Base-by-base conservation (phyloP, 2,888 invertebrate species). In the Euplexia lucipara region DNA sequence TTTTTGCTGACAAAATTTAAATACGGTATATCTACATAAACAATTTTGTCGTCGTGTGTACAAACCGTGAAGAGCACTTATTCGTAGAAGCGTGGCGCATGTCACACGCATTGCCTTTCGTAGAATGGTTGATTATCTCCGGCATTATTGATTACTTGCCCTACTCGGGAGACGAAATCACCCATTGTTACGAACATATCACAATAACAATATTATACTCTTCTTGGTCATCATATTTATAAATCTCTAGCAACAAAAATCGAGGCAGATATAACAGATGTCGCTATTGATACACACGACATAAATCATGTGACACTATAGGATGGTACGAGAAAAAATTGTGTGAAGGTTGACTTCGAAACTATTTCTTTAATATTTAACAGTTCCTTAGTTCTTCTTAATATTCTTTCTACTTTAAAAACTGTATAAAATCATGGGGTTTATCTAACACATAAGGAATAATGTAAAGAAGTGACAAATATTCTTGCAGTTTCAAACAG, bases 91-190 rank as follows among this genome's bases (percentile, higher is more conserved):
- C 79, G 76, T 82, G 86, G 89, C 87, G 88, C 91, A 90, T 89
- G 91, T 91, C 83, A 91, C 91, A 91, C 89, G 90, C 90, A 86
- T 86, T 68, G 88, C 71, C 73, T 81, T 92, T 92, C 92, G 83
- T 80, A 79, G 92, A 92, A 92, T 69, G 44, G 81, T 76, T 82
- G 86, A 90, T 92, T 90, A 90, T 92, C 89, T 88, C 76, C 75
- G 81, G 81, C 68, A 83, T 83, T 88, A 89, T 88, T 88, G 87
- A 88, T 88, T 86, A 82, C 73, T 81, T 70, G 81, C 78, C 68
- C 83, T 76, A 80, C 68, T 81, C 61, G 70, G 72, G 78, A 78
- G 79, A 81, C 78, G 73, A 83, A 83, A 84, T 83, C 79, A 75
- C 54, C 83, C 76, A 87, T 87, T 88, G 86, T 88, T 83, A 74